Evolutionary conservation across 2,113 vertebrate genomes (phyloP).

Genomic region (Nothoprocta perdicaria): DNA sequence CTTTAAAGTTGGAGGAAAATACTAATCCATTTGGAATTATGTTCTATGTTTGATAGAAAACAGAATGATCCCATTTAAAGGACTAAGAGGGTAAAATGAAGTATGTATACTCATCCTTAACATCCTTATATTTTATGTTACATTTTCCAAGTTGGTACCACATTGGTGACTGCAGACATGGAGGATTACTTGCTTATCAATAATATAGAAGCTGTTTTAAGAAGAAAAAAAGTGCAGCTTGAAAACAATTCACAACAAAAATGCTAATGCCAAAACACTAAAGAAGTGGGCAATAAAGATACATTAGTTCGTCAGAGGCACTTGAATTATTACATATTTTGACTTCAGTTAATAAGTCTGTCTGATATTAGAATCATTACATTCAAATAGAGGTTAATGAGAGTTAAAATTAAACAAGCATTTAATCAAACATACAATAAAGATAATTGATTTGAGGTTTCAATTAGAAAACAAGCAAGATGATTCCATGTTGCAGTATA

Average conservation of each 20-base stretch:
- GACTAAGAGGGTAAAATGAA: not conserved
- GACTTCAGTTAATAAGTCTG: not conserved
- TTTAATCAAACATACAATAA: not conserved
- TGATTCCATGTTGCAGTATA: not conserved
- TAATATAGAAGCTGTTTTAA: not conserved
- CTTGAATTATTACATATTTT: not conserved
- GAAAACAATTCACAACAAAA: not conserved
- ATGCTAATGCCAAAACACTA: not conserved
- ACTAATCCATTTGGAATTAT: not conserved
- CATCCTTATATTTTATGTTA: not conserved
- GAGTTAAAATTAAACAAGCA: conserved; percentile 3
- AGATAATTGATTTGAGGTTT: not conserved
- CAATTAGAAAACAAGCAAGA: not conserved
- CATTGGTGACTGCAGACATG: not conserved
- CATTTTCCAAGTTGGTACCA: not conserved
- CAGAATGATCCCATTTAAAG: not conserved
- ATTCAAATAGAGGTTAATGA: not conserved
- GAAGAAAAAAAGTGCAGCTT: not conserved
- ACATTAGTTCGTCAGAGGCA: not conserved
- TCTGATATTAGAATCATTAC: not conserved
- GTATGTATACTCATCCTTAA: not conserved
- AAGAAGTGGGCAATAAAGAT: not conserved
- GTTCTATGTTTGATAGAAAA: not conserved
- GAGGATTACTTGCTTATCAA: not conserved
- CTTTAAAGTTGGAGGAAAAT: not conserved